A percentile compares a stretch with the other conserved stretches of the same genome.
phyloP scores from a whole-genome alignment of 23 tunicate genomes.

The Ascidia mentula region DNA sequence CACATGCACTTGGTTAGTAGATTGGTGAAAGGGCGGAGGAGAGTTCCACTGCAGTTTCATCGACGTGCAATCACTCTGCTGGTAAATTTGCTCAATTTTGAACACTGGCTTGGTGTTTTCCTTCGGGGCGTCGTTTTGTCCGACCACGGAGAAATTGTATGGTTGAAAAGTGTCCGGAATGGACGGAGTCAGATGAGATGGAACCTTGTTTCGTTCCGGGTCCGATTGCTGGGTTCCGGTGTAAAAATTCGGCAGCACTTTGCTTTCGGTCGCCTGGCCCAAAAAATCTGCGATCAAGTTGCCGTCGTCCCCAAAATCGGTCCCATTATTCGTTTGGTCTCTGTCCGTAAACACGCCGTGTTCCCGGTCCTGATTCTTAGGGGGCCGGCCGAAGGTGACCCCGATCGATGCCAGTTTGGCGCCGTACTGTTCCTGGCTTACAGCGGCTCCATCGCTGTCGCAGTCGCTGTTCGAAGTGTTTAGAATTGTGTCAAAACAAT shows the following conservation, averaged over 20 bases:
- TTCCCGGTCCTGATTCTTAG: conserved; percentile 6
- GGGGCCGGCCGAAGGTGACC: conserved; percentile 35
- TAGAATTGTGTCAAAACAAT: conserved; percentile 57
- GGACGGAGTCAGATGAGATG: not conserved
- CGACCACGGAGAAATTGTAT: not conserved
- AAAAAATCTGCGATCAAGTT: not conserved
- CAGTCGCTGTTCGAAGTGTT: conserved; percentile 23
- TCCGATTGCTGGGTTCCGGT: not conserved
- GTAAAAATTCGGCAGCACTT: not conserved
- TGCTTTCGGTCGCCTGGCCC: not conserved
- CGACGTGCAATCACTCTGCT: not conserved
- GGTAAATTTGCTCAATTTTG: not conserved
- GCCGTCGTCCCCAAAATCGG: not conserved
- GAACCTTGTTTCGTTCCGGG: not conserved
- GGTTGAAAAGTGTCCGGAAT: not conserved
- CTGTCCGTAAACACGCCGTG: not conserved
- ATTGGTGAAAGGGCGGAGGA: not conserved
- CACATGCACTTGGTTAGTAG: not conserved
- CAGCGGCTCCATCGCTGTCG: conserved; percentile 29
- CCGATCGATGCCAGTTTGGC: conserved; percentile 57
- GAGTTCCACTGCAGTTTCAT: not conserved
- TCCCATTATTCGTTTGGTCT: not conserved
- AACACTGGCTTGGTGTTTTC: not conserved
- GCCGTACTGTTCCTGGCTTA: not conserved
- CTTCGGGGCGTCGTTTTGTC: not conserved